These are phyloP conservation scores for Habroteleia sp. DNA, from an alignment of 2,888 invertebrate species.

Conservation along the genomic window DNA sequence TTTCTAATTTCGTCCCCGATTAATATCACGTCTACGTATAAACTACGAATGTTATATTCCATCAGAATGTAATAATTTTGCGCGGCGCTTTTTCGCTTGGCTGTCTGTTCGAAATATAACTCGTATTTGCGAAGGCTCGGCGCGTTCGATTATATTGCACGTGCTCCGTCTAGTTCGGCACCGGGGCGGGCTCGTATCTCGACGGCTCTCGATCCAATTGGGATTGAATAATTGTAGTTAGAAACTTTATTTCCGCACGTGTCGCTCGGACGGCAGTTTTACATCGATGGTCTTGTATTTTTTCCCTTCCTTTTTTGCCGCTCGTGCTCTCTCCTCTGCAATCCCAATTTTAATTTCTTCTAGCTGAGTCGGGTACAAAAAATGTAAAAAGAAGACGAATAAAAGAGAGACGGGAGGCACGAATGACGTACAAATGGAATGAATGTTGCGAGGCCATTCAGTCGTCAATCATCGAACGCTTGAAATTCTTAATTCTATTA, in stretches of 20 bases:
- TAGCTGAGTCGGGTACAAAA: constrained; percentile 9
- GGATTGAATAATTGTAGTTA: constrained; percentile 58
- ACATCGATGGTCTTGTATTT: constrained; percentile 25
- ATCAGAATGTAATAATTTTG: constrained; percentile 50
- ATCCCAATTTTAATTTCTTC: constrained; percentile 58
- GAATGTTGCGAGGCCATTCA: constrained; percentile 23
- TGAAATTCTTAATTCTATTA: constrained; percentile 40
- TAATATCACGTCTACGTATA: constrained; percentile 33
- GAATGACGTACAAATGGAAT: constrained; percentile 11
- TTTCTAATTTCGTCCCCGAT: constrained; percentile 16
- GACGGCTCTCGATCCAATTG: constrained; percentile 55
- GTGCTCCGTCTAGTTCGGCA: constrained; percentile 53
- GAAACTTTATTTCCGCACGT: constrained; percentile 59
- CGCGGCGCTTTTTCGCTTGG: constrained; percentile 31
- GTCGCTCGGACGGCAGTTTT: constrained; percentile 44
- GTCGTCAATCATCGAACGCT: constrained; percentile 29
- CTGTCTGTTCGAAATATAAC: constrained; percentile 52
- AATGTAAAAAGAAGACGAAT: constrained; percentile 2
- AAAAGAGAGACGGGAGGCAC: neutral
- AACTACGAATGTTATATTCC: constrained; percentile 44
- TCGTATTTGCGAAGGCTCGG: constrained; percentile 57
- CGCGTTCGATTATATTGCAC: constrained; percentile 57
- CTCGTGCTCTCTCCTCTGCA: constrained; percentile 16
- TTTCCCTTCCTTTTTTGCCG: constrained; percentile 1
- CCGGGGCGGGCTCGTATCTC: constrained; percentile 43